Percentiles rank a stretch among this genome's conserved stretches.
Conservation (phyloP, 2,888 invertebrate species). For the Sericinus montela region DNA sequence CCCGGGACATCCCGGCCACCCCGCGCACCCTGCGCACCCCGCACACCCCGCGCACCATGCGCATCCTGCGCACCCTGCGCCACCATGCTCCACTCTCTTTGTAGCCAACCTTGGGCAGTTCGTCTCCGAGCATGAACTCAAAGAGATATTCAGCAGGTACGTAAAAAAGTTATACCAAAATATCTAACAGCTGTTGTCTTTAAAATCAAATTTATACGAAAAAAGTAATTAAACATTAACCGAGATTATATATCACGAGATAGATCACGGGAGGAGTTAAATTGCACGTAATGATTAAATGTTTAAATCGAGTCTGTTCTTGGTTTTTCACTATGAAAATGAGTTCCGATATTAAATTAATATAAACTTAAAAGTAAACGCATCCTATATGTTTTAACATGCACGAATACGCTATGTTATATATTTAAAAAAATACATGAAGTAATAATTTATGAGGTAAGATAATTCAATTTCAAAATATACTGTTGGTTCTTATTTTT, state of each 20-base stretch:
- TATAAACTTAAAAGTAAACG: not conserved
- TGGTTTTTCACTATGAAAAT: not conserved
- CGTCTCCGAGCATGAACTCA: constrained; percentile 98
- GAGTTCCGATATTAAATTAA: not conserved
- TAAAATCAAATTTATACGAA: not conserved
- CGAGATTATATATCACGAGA: no score
- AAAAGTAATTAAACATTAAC: not conserved
- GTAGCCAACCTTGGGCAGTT: constrained; percentile 99
- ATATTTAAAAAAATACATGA: constrained; percentile 8
- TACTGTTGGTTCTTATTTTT: not conserved
- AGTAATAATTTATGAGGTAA: constrained; percentile 7
- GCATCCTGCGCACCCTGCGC: constrained; percentile 81
- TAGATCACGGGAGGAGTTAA: no score
- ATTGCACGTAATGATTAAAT: no score
- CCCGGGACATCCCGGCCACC: constrained; percentile 81
- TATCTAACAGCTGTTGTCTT: not conserved
- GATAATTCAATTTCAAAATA: not conserved
- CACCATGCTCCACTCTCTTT: constrained; percentile 98
- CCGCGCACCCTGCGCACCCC: constrained; percentile 84
- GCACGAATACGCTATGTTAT: constrained; percentile 5
- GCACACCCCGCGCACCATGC: constrained; percentile 81
- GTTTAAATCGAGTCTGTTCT: not conserved
- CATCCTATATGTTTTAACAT: constrained; percentile 3
- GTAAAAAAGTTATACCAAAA: not conserved
- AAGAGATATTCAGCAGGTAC: constrained; percentile 98